Percentiles rank a stretch among this genome's conserved stretches.
Evolutionary conservation across 64 coral and sea anemone species (phyloP).

Genomic region (Stylophora pistillata): DNA sequence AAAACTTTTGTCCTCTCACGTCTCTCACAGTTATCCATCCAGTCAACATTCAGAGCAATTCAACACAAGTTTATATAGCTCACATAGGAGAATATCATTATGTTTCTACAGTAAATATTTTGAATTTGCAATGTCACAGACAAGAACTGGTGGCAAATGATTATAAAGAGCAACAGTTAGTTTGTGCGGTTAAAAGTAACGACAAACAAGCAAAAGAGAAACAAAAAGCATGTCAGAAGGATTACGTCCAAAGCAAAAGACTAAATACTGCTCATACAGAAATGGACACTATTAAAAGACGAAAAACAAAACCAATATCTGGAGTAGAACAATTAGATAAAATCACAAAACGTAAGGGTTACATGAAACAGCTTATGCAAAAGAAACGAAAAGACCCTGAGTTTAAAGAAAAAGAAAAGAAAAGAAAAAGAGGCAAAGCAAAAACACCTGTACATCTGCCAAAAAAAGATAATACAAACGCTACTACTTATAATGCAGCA

Average conservation of each 20-base stretch:
- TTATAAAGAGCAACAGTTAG: not conserved
- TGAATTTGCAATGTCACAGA: constrained; percentile 20
- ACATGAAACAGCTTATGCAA: too few relatives aligned
- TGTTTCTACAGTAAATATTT: constrained; percentile 19
- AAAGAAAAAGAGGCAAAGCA: not conserved
- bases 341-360: too few relatives aligned
- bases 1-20: constrained; percentile 53
- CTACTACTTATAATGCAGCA: too few relatives aligned
- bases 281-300: constrained; percentile 21
- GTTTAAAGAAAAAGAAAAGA: constrained; percentile 5
- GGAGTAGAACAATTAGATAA: too few relatives aligned
- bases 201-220: constrained; percentile 22
- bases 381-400: not conserved
- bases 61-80: constrained; percentile 39
- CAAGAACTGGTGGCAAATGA: constrained; percentile 21
- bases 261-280: constrained; percentile 41
- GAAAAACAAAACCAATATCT: constrained; percentile 33
- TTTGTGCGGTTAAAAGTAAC: constrained; percentile 15
- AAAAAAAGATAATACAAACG: too few relatives aligned
- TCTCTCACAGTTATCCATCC: constrained; percentile 44
- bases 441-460: too few relatives aligned
- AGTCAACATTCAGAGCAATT: constrained; percentile 19
- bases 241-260: constrained; percentile 40
- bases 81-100: constrained; percentile 58
- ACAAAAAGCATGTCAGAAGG: constrained; percentile 11